phyloP scores from a whole-genome alignment of 2,888 invertebrate genomes.

The Cotesia congregata region DNA sequence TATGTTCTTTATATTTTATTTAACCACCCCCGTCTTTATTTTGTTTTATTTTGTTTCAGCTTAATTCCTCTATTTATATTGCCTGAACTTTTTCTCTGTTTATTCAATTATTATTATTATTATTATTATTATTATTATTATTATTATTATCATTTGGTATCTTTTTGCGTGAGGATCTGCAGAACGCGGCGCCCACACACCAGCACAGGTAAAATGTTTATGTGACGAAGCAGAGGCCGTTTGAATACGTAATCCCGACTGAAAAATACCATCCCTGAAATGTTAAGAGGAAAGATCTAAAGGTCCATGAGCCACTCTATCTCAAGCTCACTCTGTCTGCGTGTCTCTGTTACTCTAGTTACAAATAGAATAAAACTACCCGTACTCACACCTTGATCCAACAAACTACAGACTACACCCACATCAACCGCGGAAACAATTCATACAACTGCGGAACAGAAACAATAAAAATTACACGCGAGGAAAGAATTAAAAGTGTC shows the following conservation, averaged over 20 bases:
- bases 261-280: constrained; percentile 45
- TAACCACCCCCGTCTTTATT: neutral
- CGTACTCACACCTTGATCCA: too few relatives aligned
- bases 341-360: neutral
- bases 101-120: neutral
- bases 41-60: constrained; percentile 13
- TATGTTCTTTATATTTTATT: constrained; percentile 11
- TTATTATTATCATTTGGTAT: neutral
- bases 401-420: neutral
- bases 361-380: neutral
- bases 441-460: constrained; percentile 36
- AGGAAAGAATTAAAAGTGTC: constrained; percentile 43
- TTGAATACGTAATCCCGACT: constrained; percentile 54
- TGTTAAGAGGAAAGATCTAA: constrained; percentile 26
- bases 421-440: constrained; percentile 21
- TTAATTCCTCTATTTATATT: constrained; percentile 21
- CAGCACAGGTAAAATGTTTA: constrained; percentile 20
- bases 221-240: constrained; percentile 45
- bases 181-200: constrained; percentile 4
- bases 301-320: constrained; percentile 7
- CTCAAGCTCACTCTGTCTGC: neutral
- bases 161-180: constrained; percentile 23
- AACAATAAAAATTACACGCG: constrained; percentile 39
- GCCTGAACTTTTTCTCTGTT: constrained; percentile 12
- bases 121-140: neutral